These are phyloP conservation scores for Heliothis subflexa DNA, from an alignment of 1,140 invertebrate genomes.

Conservation along the genomic window DNA sequence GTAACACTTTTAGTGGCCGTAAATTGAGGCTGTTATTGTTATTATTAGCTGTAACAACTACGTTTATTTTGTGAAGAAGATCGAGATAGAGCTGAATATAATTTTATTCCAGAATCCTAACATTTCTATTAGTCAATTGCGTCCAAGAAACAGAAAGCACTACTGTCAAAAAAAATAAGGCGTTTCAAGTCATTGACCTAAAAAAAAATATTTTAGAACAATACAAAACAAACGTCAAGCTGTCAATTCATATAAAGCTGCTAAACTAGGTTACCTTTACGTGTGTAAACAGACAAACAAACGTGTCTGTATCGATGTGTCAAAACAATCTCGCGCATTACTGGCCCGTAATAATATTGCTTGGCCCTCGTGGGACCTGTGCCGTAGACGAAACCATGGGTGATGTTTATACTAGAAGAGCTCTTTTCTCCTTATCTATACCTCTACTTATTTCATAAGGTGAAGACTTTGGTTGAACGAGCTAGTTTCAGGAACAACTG, in stretches of 20 bases:
- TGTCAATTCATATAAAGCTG: not conserved
- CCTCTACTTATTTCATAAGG: not conserved
- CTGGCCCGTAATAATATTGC: constrained; percentile 68
- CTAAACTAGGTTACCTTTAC: constrained; percentile 6
- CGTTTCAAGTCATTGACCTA: not conserved
- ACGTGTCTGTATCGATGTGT: constrained; percentile 56
- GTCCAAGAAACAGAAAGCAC: no score
- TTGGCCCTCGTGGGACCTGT: constrained; percentile 51
- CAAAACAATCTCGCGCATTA: constrained; percentile 73
- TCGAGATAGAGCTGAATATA: no score
- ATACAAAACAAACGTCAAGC: not conserved
- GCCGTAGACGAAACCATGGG: not conserved
- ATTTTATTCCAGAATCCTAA: no score
- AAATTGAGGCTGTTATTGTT: no score
- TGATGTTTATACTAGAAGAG: not conserved
- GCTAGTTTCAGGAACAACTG: not conserved
- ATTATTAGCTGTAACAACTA: no score
- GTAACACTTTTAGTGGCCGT: no score
- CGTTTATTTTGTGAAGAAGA: no score
- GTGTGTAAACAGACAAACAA: constrained; percentile 28
- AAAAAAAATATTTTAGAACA: not conserved
- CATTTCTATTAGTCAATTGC: no score
- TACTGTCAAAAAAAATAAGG: no score
- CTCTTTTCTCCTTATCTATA: not conserved
- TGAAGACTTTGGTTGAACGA: not conserved